A percentile compares a stretch with the other conserved stretches of the same genome.
Conservation (phyloP, 2,113 vertebrate genomes). For the Machaerirhynchus nigripectus region DNA sequence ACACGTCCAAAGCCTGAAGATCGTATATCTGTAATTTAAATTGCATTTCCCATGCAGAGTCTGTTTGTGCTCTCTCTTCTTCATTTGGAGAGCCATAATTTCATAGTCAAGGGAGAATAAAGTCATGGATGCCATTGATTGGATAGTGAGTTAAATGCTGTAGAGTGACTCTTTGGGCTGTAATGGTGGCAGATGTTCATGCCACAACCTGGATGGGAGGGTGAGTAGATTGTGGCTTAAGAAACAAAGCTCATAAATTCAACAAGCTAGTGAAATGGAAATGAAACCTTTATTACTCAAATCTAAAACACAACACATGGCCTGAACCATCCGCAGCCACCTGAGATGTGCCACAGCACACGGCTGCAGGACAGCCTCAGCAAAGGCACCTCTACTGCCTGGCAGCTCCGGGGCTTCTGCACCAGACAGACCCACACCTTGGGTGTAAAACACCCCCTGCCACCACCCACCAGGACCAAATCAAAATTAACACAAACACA, state of each 20-base stretch:
- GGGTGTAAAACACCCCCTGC: background rate
- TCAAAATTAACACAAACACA: background rate
- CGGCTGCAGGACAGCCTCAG: accelerated
- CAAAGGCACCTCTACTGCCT: background rate
- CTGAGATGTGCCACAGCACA: accelerated
- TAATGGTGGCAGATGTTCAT: background rate
- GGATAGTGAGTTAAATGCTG: background rate
- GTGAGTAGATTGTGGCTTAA: background rate
- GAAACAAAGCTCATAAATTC: background rate
- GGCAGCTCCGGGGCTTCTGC: accelerated
- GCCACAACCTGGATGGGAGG: background rate
- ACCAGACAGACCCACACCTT: accelerated
- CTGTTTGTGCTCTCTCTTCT: background rate
- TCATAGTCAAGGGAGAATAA: background rate
- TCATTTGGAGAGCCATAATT: background rate
- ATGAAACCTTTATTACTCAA: background rate
- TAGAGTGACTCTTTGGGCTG: background rate
- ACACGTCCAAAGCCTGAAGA: background rate
- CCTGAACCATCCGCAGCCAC: background rate
- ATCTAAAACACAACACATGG: accelerated
- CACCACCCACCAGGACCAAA: background rate
- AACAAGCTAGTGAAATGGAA: background rate
- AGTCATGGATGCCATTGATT: background rate
- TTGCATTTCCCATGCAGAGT: background rate
- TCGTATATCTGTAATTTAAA: background rate